Evolutionary conservation across 2,113 vertebrate species (phyloP), one percentile per base, ranked within the genome.

Genomic region (Rhea pennata): DNA sequence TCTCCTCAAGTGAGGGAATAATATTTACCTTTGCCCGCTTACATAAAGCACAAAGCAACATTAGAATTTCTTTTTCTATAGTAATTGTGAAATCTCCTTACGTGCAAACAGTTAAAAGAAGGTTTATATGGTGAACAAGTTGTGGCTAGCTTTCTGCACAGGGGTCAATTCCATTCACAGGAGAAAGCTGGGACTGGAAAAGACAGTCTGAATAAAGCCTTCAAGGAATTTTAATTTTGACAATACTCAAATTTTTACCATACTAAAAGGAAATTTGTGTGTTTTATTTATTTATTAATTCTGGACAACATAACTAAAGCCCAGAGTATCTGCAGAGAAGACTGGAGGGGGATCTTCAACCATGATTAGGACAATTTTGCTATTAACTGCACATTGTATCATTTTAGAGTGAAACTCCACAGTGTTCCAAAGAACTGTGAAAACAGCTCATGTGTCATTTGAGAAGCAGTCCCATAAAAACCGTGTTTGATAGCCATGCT

Each of bases 361-460:
- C 62, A 51, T 29, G 23, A 26, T 9, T 48, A 42, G 36, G 87
- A 7, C 24, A 87, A 39, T 50, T 83, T 54, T 89, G 59, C 54
- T 64, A 59, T 64, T 33, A 72, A 50, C 21, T 46, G 61, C 9
- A 54, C 54, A 59, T 26, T 77, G 95, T 53, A 83, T 92, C 83
- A 4, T 96, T 90, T 92, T 50, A 44, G 59, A 73, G 95, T 92
- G 92, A 92, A 90, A 29, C 90, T 90, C 79, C 54, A 48, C 54
- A 62, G 69, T 42, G 78, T 33, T 51, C 53, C 36, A 67, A 42
- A 74, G 80, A 74, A 53, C 11, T 51, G n/a, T 0, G 1, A 39
- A 26, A 39, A 36, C 53, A 9, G 42, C 59, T 81, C 12, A 2
- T 0, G 6, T 27, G 64, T 24, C 20, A 2, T 14, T 59, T 12